Evolutionary conservation across 53 echinoderm and acorn worm species (phyloP).

Genomic region (Mesocentrotus franciscanus): DNA sequence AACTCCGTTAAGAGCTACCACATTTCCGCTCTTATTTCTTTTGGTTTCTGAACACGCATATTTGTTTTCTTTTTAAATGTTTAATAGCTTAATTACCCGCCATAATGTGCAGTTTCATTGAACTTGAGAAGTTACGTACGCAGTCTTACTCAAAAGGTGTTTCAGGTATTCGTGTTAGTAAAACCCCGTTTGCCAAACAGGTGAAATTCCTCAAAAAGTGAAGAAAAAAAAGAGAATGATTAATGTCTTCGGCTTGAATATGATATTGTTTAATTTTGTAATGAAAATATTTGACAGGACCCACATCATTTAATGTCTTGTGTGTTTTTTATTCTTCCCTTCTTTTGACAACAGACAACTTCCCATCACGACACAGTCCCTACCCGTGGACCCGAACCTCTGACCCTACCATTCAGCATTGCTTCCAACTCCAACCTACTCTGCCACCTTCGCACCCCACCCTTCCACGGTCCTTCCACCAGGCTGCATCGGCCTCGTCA

Average conservation of each 20-base stretch:
- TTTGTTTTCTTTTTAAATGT: background rate
- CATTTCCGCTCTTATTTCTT: background rate
- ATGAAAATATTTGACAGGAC: too few species aligned
- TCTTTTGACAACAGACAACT: background rate
- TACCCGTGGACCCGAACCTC: constrained; percentile 45
- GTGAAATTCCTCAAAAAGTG: too few species aligned
- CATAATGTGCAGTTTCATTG: background rate
- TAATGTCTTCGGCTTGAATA: too few species aligned
- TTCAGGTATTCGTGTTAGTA: too few species aligned
- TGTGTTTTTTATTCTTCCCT: background rate
- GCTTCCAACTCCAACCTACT: constrained; percentile 58
- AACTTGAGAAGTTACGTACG: background rate
- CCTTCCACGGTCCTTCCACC: constrained; percentile 62
- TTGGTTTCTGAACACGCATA: constrained; percentile 5
- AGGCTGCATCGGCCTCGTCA: constrained; percentile 9
- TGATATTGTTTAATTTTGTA: too few species aligned
- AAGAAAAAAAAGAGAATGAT: too few species aligned
- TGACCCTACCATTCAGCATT: constrained; percentile 39
- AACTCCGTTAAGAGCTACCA: background rate
- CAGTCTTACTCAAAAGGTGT: background rate
- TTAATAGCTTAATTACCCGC: background rate
- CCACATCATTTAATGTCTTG: too few species aligned
- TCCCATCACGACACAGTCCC: constrained; percentile 1
- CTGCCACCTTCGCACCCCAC: constrained; percentile 57
- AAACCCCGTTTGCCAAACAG: too few species aligned